Base-by-base conservation (phyloP, 2,797 vertebrate species). In the Eleutherodactylus coqui region DNA sequence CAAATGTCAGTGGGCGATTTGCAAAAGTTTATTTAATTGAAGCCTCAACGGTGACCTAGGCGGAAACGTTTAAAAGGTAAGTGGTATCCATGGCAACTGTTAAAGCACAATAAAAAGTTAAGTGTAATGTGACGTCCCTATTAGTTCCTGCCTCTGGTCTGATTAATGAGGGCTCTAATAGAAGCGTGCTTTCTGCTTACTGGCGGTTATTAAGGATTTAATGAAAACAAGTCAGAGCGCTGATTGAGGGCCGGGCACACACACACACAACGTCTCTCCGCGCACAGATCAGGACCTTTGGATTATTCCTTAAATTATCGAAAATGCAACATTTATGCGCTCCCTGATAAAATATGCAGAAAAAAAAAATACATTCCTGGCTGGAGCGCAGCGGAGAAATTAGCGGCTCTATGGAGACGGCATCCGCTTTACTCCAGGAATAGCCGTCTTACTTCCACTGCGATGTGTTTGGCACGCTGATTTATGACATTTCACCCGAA, bases 1-100 rank as follows among this genome's bases (percentile, higher is more conserved):
- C 24, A 27, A 45, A 45, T 45, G 41, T 27, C n/a, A 14, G 11
- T 5, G 1, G 36, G 10, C 13, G 24, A 43, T 45, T 73, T 14
- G 38, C 19, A 36, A 73, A 27, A 82, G n/a, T 75, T 75, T 73
- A 45, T 73, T 45, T 73, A 43, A 83, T 83, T 83, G 69, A 83
- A 82, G 32, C 45, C 17, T 32, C 69, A 0, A 19, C 16, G 0
- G 53, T 45, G 38, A 11, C 5, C 51, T 16, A 27, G 69, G 16
- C 32, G 49, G 51, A 73, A 83, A 29, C 4, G 4, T 58, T 43
- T 83, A 45, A 34, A 75, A 55, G 67, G 67, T 70, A 73, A 72
- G 36, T 58, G 27, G 69, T 73, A 19, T 45, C 81, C 69, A 73
- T 41, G 51, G 69, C 5, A n/a, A 83, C 81, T 24, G 14, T 70